phyloP scores from a whole-genome alignment of 1,140 invertebrate species.

The Cydia amplana region DNA sequence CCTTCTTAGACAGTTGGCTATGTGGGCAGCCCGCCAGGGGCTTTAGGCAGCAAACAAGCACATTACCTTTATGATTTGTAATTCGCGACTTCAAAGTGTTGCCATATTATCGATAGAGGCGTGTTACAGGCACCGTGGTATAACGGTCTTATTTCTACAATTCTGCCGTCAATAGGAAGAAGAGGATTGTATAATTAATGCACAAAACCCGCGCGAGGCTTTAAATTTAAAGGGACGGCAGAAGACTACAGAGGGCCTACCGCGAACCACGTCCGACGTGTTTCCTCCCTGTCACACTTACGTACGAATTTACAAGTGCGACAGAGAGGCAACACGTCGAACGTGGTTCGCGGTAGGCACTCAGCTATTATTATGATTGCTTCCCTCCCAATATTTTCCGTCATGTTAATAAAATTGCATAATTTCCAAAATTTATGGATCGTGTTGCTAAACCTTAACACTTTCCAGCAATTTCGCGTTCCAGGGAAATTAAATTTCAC shows the following conservation, averaged over 20 bases:
- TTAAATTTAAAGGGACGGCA: neutral
- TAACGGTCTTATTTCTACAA: neutral
- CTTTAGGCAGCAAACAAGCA: slow-evolving; percentile 9
- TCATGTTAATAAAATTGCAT: slow-evolving; percentile 16
- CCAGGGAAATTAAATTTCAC: slow-evolving; percentile 71
- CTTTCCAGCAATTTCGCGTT: slow-evolving; percentile 54
- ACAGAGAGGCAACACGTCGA: too few species aligned
- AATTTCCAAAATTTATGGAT: slow-evolving; percentile 28
- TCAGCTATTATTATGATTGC: slow-evolving; percentile 19
- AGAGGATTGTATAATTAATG: too few species aligned
- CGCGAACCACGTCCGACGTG: too few species aligned
- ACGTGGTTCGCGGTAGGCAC: too few species aligned
- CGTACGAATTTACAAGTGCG: too few species aligned
- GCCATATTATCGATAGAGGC: neutral
- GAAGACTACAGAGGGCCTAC: too few species aligned
- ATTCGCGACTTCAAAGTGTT: slow-evolving; percentile 7
- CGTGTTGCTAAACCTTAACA: slow-evolving; percentile 36
- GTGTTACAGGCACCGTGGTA: neutral
- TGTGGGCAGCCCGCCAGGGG: neutral
- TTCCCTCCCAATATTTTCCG: slow-evolving; percentile 14
- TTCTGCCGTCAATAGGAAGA: too few species aligned
- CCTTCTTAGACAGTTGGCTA: neutral
- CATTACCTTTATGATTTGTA: slow-evolving; percentile 9
- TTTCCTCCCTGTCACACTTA: too few species aligned
- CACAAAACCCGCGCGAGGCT: too few species aligned